Conservation (phyloP, 1,140 invertebrate species). For the Drepana arcuata region DNA sequence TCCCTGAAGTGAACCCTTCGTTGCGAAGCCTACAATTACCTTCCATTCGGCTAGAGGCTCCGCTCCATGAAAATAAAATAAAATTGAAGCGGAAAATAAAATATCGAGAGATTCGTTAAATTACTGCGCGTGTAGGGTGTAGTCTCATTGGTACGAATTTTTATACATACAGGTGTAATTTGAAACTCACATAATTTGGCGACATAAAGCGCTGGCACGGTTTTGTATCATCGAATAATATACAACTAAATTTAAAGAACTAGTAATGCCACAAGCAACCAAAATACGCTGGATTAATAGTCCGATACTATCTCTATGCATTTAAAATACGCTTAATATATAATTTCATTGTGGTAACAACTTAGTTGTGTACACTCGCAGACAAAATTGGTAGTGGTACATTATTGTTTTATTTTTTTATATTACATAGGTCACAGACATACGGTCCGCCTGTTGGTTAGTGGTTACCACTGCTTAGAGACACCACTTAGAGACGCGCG, state of each 20-base stretch:
- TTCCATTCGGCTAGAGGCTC: constrained; percentile 52
- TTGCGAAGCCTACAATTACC: constrained; percentile 61
- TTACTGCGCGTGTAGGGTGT: constrained; percentile 29
- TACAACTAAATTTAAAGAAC: constrained; percentile 19
- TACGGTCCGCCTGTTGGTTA: too few species aligned
- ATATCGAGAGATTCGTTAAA: constrained; percentile 50
- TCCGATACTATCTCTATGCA: constrained; percentile 9
- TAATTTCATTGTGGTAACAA: constrained; percentile 7
- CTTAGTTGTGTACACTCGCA: constrained; percentile 20
- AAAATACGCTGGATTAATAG: constrained; percentile 2
- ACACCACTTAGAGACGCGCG: too few species aligned
- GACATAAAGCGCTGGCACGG: constrained; percentile 18
- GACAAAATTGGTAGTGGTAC: constrained; percentile 7
- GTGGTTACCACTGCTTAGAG: too few species aligned
- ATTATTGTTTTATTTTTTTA: too few species aligned
- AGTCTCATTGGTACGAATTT: constrained; percentile 9
- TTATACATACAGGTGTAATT: constrained; percentile 17
- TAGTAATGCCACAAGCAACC: constrained; percentile 9
- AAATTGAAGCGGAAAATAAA: constrained; percentile 60
- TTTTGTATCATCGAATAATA: constrained; percentile 11
- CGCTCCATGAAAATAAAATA: constrained; percentile 48
- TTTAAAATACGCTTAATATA: too few species aligned
- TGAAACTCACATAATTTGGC: constrained; percentile 16
- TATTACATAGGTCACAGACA: too few species aligned
- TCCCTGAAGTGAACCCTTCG: constrained; percentile 62